Evolutionary conservation across 1,140 invertebrate species (phyloP), one percentile per base, ranked within the genome.

Genomic region (Aphis gossypii): DNA sequence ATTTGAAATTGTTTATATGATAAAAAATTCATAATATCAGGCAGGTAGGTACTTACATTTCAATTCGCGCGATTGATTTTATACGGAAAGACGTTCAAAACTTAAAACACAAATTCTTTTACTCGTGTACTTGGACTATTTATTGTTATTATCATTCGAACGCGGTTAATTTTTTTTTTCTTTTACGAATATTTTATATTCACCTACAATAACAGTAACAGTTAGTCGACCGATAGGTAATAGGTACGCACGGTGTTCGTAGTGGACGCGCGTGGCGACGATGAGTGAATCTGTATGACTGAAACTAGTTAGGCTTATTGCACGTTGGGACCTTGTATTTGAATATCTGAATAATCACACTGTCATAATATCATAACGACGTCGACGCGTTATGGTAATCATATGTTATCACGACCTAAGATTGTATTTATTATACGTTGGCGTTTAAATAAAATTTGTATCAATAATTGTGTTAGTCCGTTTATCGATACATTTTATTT

Each of bases 351-450:
- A n/a, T n/a, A n/a, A n/a, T n/a, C 30, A 76, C 60, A n/a, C 60
- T 76, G 60, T 76, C 60, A n/a, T 76, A n/a, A 76, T 76, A n/a
- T 76, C 60, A n/a, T 76, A 76, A 76, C n/a, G 60, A 76, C 30
- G n/a, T n/a, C n/a, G 4, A 76, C n/a, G 60, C 30, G 30, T 76
- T 18, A 18, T 76, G 60, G 60, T 30, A 30, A 68, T n/a, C 30
- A 4, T 14, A 68, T 30, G 60, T n/a, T 68, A 76, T 76, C 60
- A 18, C 30, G 30, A 14, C 30, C 30, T n/a, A n/a, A n/a, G 60
- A 76, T 76, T n/a, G 30, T 1, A 76, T 4, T 76, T 76, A 76
- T 76, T 14, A 30, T 60, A 23, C 21, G 30, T 30, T 30, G 25
- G 4, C 25, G 56, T 60, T 60, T 60, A 30, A 60, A 60, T 30